Evolutionary conservation across 2,888 invertebrate species (phyloP), one percentile per base, ranked within the genome.

Genomic region (Zaprionus obscuricornis): DNA sequence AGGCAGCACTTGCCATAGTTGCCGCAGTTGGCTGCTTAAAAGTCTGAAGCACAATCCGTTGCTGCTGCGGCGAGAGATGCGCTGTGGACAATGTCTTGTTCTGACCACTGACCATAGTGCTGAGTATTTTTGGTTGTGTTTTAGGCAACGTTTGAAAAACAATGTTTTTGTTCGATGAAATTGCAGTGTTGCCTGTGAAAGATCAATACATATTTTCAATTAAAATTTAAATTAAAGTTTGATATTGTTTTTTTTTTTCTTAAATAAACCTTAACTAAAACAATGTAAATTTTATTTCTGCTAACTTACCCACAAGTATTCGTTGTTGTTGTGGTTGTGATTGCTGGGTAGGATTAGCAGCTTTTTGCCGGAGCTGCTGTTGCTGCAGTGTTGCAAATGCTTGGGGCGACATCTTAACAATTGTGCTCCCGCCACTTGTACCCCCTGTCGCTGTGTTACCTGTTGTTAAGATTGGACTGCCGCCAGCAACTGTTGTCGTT

Each of bases 401-500:
- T 40, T 89, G 89, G 1, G 89, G 85, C 0, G 89, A 85, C 88
- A 89, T 89, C 56, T 88, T 88, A 0, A 89, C 87, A 45, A 88
- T 86, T 10, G 88, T 87, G 8, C 87, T 77, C 0, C 74, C 51
- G 10, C 76, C 13, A 14, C 54, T 36, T 6, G 55, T 10, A 1
- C 54, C 33, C 13, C 42, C 22, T 10, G 63, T 20, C 31, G 62
- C 37, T 27, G 45, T 40, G 20, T 42, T 17, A 42, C n/a, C n/a
- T n/a, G n/a, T n/a, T n/a, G n/a, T n/a, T n/a, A n/a, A n/a, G n/a
- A 54, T 26, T 0, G 77, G 16, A 31, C 33, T 66, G 16, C 58
- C 60, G 7, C 36, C 17, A 5, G 36, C 7, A 4, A 13, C 31
- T 10, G 33, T 22, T 8, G 39, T 10, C 10, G 54, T 55, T 2